Evolutionary conservation across 2,797 vertebrate species (phyloP), one percentile per base, ranked within the genome.

Genomic region (Anguilla obscura): DNA sequence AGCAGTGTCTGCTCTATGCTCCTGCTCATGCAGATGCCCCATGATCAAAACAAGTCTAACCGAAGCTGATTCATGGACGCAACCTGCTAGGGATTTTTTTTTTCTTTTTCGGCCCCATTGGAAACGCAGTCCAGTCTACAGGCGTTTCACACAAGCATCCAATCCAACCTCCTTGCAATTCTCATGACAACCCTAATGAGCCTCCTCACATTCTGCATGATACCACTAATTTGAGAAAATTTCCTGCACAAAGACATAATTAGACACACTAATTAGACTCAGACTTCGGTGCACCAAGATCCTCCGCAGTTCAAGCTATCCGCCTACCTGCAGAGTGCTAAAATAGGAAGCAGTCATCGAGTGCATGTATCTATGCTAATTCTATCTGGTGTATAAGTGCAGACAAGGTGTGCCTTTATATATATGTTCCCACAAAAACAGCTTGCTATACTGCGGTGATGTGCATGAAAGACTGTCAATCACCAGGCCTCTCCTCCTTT

Each of bases 211-310:
- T 96, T 95, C 95, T 94, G 94, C 94, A 93, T 94, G 94, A 96
- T 95, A 95, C 95, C 95, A 95, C 95, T 96, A 96, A 97, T 97
- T 96, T 96, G 94, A 96, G 96, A 96, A 82, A 96, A 96, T 96
- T 96, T 96, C 95, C 95, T 96, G 94, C 95, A 97, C 95, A 96
- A 96, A 97, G 95, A 96, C 95, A 96, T 96, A 96, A 96, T 96
- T 96, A 96, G 95, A 96, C 95, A 95, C 95, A 96, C 94, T 96
- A 97, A 97, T 97, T 97, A 96, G 95, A 95, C 93, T 89, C 95
- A 96, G 96, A 95, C 94, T 95, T 94, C 88, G 93, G 93, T 91
- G 94, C 93, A 93, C 93, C 93, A 94, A 95, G 95, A 96, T 95
- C 95, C 96, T 96, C 94, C 91, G 91, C 94, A 96, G 95, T 96